Conservation (phyloP, 2,797 vertebrate species). For the Lindbergichthys nudifrons region DNA sequence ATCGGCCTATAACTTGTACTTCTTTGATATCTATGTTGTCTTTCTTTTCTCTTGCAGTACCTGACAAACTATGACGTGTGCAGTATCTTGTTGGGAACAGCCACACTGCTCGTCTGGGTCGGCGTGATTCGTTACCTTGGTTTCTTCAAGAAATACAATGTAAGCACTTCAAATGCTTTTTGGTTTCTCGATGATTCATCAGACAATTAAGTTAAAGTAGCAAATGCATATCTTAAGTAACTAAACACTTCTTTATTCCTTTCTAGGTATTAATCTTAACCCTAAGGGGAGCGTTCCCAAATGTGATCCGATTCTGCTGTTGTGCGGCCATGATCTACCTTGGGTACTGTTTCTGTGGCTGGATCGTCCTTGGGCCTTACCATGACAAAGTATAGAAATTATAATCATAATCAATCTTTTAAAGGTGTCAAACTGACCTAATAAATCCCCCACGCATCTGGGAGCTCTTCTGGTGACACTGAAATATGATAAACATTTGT, state of each 20-base stretch:
- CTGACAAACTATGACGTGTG: slow-evolving; percentile 93
- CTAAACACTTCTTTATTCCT: slow-evolving; percentile 5
- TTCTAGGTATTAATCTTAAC: slow-evolving; percentile 94
- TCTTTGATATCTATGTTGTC: not conserved
- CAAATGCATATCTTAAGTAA: not conserved
- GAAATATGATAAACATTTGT: not conserved
- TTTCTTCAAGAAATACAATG: slow-evolving; percentile 97
- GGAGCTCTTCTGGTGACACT: not conserved
- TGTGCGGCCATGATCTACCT: slow-evolving; percentile 96
- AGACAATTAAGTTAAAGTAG: not conserved
- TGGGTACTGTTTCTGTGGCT: slow-evolving; percentile 97
- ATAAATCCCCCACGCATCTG: not conserved
- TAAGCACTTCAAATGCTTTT: slow-evolving; percentile 73
- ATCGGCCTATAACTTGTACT: not conserved
- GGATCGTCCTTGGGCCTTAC: slow-evolving; percentile 97
- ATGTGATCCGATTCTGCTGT: slow-evolving; percentile 92
- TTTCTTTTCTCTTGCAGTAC: slow-evolving; percentile 80
- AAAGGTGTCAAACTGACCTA: not conserved
- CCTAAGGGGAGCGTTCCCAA: slow-evolving; percentile 91
- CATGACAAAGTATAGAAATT: slow-evolving; percentile 90
- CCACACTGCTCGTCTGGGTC: slow-evolving; percentile 95
- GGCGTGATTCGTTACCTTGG: slow-evolving; percentile 95
- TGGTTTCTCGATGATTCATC: not conserved
- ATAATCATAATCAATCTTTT: not conserved
- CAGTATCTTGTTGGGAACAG: slow-evolving; percentile 93